Percentiles rank a stretch among this genome's conserved stretches.
Evolutionary conservation across 2,888 invertebrate genomes (phyloP).

Genomic region (Pseudococcus jackbeardsleyi): DNA sequence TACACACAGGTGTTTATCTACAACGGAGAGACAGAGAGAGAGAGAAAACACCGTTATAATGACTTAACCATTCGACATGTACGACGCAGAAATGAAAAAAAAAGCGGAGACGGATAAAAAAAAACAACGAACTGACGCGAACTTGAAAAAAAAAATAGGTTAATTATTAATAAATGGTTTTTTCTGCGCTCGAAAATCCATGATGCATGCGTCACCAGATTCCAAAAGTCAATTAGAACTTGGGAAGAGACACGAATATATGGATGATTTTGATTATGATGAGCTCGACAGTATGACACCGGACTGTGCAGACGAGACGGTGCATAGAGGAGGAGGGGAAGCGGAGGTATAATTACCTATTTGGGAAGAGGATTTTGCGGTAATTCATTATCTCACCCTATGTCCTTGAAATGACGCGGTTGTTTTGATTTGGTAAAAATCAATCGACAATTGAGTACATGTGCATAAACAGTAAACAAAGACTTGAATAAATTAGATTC

Average conservation of each 20-base stretch:
- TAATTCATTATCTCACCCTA: slow-evolving; percentile 30
- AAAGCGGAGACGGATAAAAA: background rate
- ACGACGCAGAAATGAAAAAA: slow-evolving; percentile 17
- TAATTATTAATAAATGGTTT: slow-evolving; percentile 31
- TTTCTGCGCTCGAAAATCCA: background rate
- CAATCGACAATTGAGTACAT: background rate
- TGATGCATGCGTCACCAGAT: slow-evolving; percentile 11
- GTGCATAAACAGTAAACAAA: slow-evolving; percentile 4
- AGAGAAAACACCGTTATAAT: slow-evolving; percentile 18
- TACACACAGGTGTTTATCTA: slow-evolving; percentile 44
- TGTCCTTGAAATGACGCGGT: slow-evolving; percentile 21
- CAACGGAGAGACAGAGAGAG: background rate
- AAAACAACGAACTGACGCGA: slow-evolving; percentile 34
- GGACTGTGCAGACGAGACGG: background rate
- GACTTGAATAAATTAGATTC: background rate
- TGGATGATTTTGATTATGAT: background rate
- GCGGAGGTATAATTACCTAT: background rate
- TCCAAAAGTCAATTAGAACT: slow-evolving; percentile 35
- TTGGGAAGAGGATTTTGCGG: background rate
- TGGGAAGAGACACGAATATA: background rate
- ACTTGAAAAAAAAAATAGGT: slow-evolving; percentile 41
- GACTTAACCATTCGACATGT: slow-evolving; percentile 33
- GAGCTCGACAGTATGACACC: background rate
- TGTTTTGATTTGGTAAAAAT: background rate
- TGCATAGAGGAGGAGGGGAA: background rate